A percentile compares a stretch with the other conserved stretches of the same genome.
phyloP scores from a whole-genome alignment of 2,888 invertebrate genomes.

The Diplazon laetatorius region DNA sequence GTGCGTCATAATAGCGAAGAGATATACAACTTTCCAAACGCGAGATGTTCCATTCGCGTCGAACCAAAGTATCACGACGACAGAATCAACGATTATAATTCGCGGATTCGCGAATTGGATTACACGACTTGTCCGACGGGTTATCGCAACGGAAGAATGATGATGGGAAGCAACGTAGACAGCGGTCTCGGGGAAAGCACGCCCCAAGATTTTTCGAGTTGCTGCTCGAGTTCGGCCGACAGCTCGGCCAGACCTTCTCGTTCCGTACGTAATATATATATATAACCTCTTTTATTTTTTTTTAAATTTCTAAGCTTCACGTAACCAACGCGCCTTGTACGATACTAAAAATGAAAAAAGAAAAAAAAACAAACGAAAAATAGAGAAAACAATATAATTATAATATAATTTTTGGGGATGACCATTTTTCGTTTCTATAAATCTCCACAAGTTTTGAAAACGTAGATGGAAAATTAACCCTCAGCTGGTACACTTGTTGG shows the following conservation, averaged over 20 bases:
- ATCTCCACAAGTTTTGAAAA: too few relatives aligned
- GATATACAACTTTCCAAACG: slow-evolving; percentile 77
- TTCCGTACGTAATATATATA: slow-evolving; percentile 75
- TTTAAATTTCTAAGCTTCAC: slow-evolving; percentile 28
- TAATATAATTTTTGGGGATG: too few relatives aligned
- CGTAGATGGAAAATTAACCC: too few relatives aligned
- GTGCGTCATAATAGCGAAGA: slow-evolving; percentile 77
- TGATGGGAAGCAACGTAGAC: slow-evolving; percentile 79
- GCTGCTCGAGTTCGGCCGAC: slow-evolving; percentile 81
- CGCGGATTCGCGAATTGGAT: slow-evolving; percentile 78
- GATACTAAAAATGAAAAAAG: slow-evolving; percentile 44
- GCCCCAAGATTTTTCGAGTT: slow-evolving; percentile 81
- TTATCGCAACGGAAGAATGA: slow-evolving; percentile 77
- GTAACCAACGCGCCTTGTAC: slow-evolving; percentile 42
- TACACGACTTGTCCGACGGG: slow-evolving; percentile 63
- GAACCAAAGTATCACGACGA: slow-evolving; percentile 76
- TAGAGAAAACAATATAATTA: too few relatives aligned
- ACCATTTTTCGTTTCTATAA: too few relatives aligned
- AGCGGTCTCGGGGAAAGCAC: slow-evolving; percentile 82
- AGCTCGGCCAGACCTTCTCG: slow-evolving; percentile 79
- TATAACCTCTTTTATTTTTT: too few relatives aligned
- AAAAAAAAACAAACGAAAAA: too few relatives aligned
- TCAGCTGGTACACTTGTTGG: too few relatives aligned
- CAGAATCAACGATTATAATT: slow-evolving; percentile 76
- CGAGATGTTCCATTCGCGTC: slow-evolving; percentile 73